Base-by-base conservation (phyloP, 2,888 invertebrate species). In the Callosobruchus maculatus region DNA sequence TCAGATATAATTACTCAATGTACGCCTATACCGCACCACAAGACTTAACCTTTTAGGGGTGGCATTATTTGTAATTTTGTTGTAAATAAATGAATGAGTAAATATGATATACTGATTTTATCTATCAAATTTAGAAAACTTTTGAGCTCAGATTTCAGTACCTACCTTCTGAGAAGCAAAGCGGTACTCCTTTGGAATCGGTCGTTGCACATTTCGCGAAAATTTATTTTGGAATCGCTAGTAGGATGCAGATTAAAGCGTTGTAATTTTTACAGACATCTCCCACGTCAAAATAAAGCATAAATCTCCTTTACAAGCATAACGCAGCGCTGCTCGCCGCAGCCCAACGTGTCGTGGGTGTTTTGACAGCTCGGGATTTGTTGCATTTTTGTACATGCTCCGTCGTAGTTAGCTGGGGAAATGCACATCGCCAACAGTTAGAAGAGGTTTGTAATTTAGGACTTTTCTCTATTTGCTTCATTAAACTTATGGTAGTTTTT, bases 221-320 rank as follows among this genome's bases (percentile, higher is more conserved):
- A 77, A 79, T 78, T 76, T 79, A 79, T 79, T 77, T 76, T 74
- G 70, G 75, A 77, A 77, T 76, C 72, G 71, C 49, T 49, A 49
- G 70, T 22, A 70, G 69, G 67, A 73, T 72, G 68, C 68, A 77
- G 77, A 79, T 79, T 79, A 79, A 78, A 78, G 78, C 49, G 7
- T 72, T 68, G 71, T 76, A 75, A 81, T 82, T 81, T 82, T 81
- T 82, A 79, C 81, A 81, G 80, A 82, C 82, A 80, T 81, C 81
- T 79, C 80, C 80, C 80, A 81, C 81, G 83, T 82, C 83, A 83
- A 80, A 83, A 82, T 80, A 83, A 76, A 77, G 74, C 79, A 82
- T 83, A 80, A 82, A 83, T 83, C 81, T 78, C 9, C 49, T 49
- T 49, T 49, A 49, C 49, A 49, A 49, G 49, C 49, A 49, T 13